These are phyloP conservation scores for Bryconaethiops microstoma DNA, from an alignment of 2,797 vertebrate species.

Conservation along the genomic window DNA sequence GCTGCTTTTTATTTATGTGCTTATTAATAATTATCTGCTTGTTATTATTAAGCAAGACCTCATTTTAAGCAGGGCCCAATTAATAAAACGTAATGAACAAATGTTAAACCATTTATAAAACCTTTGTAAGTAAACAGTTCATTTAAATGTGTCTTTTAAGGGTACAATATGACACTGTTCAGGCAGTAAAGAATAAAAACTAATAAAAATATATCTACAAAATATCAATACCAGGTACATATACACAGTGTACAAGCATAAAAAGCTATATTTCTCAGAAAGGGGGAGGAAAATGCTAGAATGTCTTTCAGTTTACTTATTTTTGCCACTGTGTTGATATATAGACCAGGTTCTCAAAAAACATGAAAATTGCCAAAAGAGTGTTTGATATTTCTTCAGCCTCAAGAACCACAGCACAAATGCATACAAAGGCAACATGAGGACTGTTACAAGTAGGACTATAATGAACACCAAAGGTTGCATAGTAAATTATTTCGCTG, in stretches of 20 bases:
- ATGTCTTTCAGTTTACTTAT: no score
- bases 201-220: background rate
- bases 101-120: no score
- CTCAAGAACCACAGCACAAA: background rate
- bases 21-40: no score
- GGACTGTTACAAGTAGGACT: constrained; percentile 11
- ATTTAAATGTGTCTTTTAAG: no score
- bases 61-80: no score
- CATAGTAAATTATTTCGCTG: constrained; percentile 38
- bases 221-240: background rate
- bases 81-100: no score
- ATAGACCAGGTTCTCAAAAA: background rate
- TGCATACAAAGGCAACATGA: constrained; percentile 5
- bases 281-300: no score
- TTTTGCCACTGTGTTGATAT: no score
- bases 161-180: background rate
- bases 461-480: constrained; percentile 32
- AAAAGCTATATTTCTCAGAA: no score
- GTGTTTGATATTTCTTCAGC: constrained; percentile 12
- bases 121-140: no score
- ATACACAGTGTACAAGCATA: background rate
- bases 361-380: constrained; percentile 20
- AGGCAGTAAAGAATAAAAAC: background rate
- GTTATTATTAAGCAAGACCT: no score
- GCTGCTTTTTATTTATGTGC: no score